phyloP scores from a whole-genome alignment of 1,140 invertebrate genomes.

The Mamestra configurata region DNA sequence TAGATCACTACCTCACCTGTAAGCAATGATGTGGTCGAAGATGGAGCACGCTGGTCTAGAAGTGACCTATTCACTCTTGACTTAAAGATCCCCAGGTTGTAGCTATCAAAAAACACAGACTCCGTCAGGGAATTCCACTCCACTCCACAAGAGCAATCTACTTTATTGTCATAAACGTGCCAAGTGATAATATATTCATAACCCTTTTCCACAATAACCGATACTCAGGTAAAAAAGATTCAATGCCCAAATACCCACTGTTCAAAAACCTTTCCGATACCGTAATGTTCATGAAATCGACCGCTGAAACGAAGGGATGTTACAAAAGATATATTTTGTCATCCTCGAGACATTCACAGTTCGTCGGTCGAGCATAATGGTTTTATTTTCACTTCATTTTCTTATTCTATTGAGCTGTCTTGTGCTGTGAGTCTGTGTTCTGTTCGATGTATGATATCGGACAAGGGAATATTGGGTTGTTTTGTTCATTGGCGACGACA shows the following conservation, averaged over 20 bases:
- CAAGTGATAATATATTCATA: neutral
- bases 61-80: too few relatives aligned
- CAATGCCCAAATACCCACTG: neutral
- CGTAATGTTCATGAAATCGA: neutral
- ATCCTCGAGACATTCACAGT: slow-evolving; percentile 15
- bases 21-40: too few relatives aligned
- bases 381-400: slow-evolving; percentile 14
- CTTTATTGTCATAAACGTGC: too few relatives aligned
- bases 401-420: slow-evolving; percentile 1
- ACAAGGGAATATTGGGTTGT: too few relatives aligned
- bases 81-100: too few relatives aligned
- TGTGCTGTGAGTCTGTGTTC: neutral
- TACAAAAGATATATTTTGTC: slow-evolving; percentile 15
- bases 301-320: neutral
- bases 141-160: too few relatives aligned
- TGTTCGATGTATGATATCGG: neutral
- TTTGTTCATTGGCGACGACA: too few relatives aligned
- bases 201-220: neutral
- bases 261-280: neutral
- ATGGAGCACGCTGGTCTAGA: too few relatives aligned
- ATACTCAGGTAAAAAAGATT: neutral
- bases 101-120: too few relatives aligned
- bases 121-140: too few relatives aligned
- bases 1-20: too few relatives aligned
- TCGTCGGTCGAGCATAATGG: slow-evolving; percentile 13